These are phyloP conservation scores for Ferdinandea cuprea DNA, from an alignment of 2,888 invertebrate genomes.

Conservation along the genomic window DNA sequence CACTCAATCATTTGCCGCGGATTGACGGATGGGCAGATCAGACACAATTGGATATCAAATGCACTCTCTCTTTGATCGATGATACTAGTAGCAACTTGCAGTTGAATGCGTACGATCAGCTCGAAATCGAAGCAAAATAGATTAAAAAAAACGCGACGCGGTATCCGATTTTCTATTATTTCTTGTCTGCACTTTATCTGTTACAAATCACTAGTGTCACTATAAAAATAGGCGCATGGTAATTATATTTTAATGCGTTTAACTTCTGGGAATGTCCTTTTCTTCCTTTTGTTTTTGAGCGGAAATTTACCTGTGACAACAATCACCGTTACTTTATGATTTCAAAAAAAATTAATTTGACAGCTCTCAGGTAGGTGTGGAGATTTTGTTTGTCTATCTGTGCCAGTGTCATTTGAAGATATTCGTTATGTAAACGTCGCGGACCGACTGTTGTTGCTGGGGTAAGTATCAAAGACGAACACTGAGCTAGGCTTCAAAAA, in stretches of 20 bases:
- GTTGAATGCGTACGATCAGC: conserved; percentile 37
- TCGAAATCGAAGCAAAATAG: conserved; percentile 8
- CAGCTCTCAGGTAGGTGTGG: conserved; percentile 16
- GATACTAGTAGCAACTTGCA: background rate
- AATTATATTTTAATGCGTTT: conserved; percentile 33
- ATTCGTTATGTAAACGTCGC: conserved; percentile 71
- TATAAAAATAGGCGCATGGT: conserved; percentile 16
- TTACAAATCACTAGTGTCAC: background rate
- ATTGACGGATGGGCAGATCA: conserved; percentile 18
- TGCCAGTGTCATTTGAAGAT: conserved; percentile 11
- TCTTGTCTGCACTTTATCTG: background rate
- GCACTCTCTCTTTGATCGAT: conserved; percentile 20
- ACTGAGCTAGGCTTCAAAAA: conserved; percentile 56
- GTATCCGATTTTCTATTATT: background rate
- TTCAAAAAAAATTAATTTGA: conserved; percentile 40
- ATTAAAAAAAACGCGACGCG: conserved; percentile 14
- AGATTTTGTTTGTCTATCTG: conserved; percentile 15
- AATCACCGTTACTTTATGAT: conserved; percentile 48
- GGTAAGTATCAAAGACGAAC: conserved; percentile 53
- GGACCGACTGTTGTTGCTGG: conserved; percentile 62
- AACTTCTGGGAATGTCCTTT: conserved; percentile 26
- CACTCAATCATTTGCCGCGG: conserved; percentile 29
- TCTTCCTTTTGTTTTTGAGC: background rate
- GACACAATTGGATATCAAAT: conserved; percentile 51
- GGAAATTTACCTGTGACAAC: conserved; percentile 4